Percentiles rank a stretch among this genome's conserved stretches.
phyloP scores from a whole-genome alignment of 2,888 invertebrate species.

The Pandemis cinnamomeana region DNA sequence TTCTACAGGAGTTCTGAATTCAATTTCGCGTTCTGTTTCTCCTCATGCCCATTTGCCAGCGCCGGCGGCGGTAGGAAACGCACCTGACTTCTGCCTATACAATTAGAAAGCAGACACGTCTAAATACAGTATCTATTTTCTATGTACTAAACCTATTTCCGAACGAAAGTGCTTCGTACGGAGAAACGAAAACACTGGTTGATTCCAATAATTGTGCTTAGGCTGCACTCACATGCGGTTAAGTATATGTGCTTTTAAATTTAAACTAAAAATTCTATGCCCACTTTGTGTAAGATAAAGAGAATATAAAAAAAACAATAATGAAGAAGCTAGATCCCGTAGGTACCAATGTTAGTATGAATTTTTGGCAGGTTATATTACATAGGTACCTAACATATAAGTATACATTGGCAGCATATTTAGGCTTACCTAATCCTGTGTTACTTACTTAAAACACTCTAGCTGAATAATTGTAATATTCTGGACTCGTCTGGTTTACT shows the following conservation, averaged over 20 bases:
- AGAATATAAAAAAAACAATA: background rate
- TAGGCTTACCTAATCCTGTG: background rate
- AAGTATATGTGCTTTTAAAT: background rate
- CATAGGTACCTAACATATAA: no score
- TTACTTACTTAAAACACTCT: background rate
- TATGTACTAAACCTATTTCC: constrained; percentile 39
- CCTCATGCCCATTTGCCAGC: background rate
- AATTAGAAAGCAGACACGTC: constrained; percentile 37
- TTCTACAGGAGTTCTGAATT: background rate
- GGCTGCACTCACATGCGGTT: background rate
- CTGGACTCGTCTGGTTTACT: background rate
- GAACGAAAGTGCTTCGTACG: constrained; percentile 30
- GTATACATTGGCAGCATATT: background rate
- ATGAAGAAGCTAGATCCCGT: background rate
- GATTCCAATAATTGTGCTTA: constrained; percentile 33
- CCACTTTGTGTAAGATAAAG: background rate
- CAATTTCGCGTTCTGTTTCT: background rate
- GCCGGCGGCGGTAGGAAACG: constrained; percentile 22
- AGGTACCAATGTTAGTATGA: background rate
- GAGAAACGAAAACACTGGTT: constrained; percentile 36
- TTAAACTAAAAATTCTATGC: background rate
- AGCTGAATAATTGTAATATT: background rate
- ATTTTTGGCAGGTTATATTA: background rate
- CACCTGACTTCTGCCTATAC: constrained; percentile 8
- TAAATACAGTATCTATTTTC: constrained; percentile 39